A percentile compares a stretch with the other conserved stretches of the same genome.
These are phyloP conservation scores for Elgonia sp. DNA, from an alignment of 2,888 invertebrate genomes.

Conservation along the genomic window DNA sequence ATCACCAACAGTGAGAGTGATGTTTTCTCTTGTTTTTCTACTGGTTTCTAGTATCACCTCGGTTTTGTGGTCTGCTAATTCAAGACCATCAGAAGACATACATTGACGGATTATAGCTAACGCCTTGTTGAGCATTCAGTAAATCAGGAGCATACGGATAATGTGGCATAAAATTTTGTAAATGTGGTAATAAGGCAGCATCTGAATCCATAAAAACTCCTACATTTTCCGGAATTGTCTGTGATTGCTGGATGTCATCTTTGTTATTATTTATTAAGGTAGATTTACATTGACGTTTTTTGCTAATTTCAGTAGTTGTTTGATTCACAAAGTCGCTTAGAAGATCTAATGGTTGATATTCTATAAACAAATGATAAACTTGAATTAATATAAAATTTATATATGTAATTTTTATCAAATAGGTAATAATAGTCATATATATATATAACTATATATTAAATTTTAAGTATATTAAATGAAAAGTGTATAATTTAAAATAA, in stretches of 20 bases:
- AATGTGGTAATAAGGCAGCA: slow-evolving; percentile 23
- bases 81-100: too few species aligned
- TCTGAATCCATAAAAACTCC: slow-evolving; percentile 37
- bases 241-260: slow-evolving; percentile 11
- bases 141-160: slow-evolving; percentile 31
- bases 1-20: too few species aligned
- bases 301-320: slow-evolving; percentile 42
- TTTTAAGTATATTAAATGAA: too few species aligned
- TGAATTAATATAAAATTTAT: too few species aligned
- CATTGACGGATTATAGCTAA: too few species aligned
- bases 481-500: too few species aligned
- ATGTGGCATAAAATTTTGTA: slow-evolving; percentile 39
- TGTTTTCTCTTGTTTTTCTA: too few species aligned
- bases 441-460: too few species aligned
- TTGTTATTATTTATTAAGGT: background rate
- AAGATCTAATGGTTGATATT: slow-evolving; percentile 64
- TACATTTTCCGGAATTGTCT: slow-evolving; percentile 51
- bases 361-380: slow-evolving; percentile 39
- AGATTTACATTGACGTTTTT: background rate
- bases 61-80: too few species aligned
- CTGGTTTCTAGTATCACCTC: slow-evolving; percentile 82
- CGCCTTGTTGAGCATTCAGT: slow-evolving; percentile 30
- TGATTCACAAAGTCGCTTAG: slow-evolving; percentile 68
- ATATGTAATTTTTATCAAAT: too few species aligned
- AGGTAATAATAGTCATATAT: too few species aligned